Percentiles rank a stretch among this genome's conserved stretches.
These are phyloP conservation scores for Neomorphus geoffroyi DNA, from an alignment of 2,797 vertebrate species.

Conservation along the genomic window DNA sequence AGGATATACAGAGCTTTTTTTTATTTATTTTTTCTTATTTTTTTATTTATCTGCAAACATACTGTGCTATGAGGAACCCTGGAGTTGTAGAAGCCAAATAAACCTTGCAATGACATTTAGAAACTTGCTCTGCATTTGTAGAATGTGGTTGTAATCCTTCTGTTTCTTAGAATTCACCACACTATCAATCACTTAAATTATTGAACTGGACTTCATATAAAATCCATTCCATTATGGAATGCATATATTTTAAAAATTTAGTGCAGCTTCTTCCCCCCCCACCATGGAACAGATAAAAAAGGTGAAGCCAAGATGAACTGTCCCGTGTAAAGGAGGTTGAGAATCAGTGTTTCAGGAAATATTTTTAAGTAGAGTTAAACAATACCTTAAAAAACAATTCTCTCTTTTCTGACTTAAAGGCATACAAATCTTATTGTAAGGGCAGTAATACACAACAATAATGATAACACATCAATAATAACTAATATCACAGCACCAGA, in stretches of 20 bases:
- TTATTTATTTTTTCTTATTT: accelerated
- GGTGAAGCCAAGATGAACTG: constrained; percentile 43
- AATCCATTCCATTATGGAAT: constrained; percentile 30
- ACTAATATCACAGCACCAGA: neutral
- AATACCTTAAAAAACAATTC: neutral
- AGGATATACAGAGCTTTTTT: neutral
- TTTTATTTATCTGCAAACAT: neutral
- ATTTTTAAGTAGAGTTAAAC: neutral
- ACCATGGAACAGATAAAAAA: constrained; percentile 39
- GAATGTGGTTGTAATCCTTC: neutral
- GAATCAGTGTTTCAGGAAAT: constrained; percentile 36
- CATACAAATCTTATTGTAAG: neutral
- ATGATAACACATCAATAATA: neutral
- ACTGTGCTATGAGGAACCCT: neutral
- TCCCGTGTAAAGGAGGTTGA: constrained; percentile 13
- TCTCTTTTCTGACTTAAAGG: neutral
- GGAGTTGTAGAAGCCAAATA: neutral
- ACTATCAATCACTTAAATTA: constrained; percentile 54
- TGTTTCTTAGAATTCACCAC: constrained; percentile 33
- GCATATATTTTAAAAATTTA: constrained; percentile 42
- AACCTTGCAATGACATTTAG: neutral
- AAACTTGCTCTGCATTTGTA: neutral
- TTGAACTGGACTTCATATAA: constrained; percentile 39
- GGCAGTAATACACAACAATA: neutral
- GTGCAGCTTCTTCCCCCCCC: neutral